Base-by-base conservation (phyloP, 2,113 vertebrate genomes). In the Procavia capensis region DNA sequence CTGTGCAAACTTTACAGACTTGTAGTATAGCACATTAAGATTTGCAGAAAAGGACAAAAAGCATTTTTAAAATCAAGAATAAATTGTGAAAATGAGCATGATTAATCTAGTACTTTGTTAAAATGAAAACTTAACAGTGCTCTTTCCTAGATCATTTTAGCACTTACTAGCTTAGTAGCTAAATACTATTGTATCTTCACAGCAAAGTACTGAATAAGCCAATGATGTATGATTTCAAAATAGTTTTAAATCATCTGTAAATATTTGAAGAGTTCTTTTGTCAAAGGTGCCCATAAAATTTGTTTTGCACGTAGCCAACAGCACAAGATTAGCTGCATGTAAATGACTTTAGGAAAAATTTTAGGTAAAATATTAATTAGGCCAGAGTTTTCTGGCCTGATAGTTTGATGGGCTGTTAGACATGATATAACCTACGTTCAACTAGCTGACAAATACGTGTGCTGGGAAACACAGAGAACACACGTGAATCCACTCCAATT, bases 331-430 rank as follows among this genome's bases (percentile, higher is more conserved):
- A 63, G 22, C 45, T 81, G 13, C 20, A 50, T 57, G 84, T 85
- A 34, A 39, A 75, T 75, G 41, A 93, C 24, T 43, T 84, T 3
- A 90, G 54, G 39, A 63, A 72, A 84, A 78, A 24, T 7, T 9
- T 66, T 76, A 87, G 27, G 74, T 70, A 1, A 70, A 86, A 14
- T 91, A 13, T 64, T 96, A 90, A 87, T 72, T 70, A 87, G n/a
- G 31, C 54, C 34, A 45, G 41, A 43, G 27, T 78, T 87, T 4
- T 22, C 14, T 19, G 34, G 24, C 1, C 27, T 27, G 34, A 8
- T 84, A 19, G 3, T 86, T 72, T 74, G 50, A 25, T 6, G 25
- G 59, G 0, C 66, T 2, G 29, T 63, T 91, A 57, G 61, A 72
- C 75, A 54, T 80, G 72, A 63, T 20, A 72, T 5, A 64, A 1